phyloP scores from a whole-genome alignment of 2,888 invertebrate species.

The Eristalinus aeneus region DNA sequence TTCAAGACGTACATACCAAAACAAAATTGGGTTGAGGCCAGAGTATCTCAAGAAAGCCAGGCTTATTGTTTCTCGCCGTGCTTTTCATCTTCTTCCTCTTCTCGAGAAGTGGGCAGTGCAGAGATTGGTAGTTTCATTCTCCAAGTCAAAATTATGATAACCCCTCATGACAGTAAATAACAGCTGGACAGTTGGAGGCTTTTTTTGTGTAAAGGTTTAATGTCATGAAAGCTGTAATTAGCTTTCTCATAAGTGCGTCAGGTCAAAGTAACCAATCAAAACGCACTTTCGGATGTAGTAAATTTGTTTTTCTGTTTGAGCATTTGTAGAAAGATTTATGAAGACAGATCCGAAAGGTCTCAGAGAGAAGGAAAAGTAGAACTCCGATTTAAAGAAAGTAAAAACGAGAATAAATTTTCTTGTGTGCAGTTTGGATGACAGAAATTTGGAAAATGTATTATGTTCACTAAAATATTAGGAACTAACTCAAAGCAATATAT shows the following conservation, averaged over 20 bases:
- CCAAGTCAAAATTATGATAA: constrained; percentile 4
- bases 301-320: not conserved
- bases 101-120: not conserved
- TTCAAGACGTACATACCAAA: constrained; percentile 4
- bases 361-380: no score
- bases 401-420: no score
- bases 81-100: not conserved
- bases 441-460: no score
- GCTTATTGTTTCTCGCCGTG: constrained; percentile 1
- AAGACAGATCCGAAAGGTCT: no score
- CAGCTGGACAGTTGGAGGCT: not conserved
- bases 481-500: no score
- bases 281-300: not conserved
- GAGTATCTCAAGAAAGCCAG: constrained; percentile 22
- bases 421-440: no score
- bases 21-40: constrained; percentile 34
- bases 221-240: constrained; percentile 16
- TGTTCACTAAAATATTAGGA: no score
- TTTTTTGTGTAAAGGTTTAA: not conserved
- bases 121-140: not conserved
- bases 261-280: not conserved
- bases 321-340: not conserved
- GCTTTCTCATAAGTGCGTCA: constrained; percentile 6
- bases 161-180: not conserved
- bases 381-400: no score